A percentile compares a stretch with the other conserved stretches of the same genome.
phyloP scores from a whole-genome alignment of 2,888 invertebrate genomes.

The Lasioglossum villosulum region DNA sequence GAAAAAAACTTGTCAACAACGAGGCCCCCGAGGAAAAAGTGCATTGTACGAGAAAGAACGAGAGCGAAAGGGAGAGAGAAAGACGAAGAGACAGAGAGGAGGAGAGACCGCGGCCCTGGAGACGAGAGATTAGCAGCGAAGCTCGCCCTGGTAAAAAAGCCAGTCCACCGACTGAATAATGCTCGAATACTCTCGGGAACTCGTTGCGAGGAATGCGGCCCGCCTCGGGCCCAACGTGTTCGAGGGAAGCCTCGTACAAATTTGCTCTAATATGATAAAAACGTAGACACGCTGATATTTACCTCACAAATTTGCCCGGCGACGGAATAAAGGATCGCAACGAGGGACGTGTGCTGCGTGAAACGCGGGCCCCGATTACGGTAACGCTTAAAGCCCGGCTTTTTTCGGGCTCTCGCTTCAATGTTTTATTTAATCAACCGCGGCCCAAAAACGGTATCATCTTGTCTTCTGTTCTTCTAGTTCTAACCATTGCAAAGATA shows the following conservation, averaged over 20 bases:
- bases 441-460: background rate
- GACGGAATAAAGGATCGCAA: slow-evolving; percentile 33
- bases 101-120: slow-evolving; percentile 45
- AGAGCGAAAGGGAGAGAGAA: background rate
- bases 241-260: slow-evolving; percentile 61
- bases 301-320: slow-evolving; percentile 47
- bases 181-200: slow-evolving; percentile 52
- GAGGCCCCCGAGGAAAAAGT: slow-evolving; percentile 72
- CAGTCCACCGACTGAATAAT: slow-evolving; percentile 71
- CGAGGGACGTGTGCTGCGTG: slow-evolving; percentile 23
- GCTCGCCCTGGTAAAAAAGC: slow-evolving; percentile 66
- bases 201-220: slow-evolving; percentile 72
- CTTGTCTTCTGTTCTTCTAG: background rate
- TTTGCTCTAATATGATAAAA: slow-evolving; percentile 65
- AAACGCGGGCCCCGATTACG: slow-evolving; percentile 9
- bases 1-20: slow-evolving; percentile 76
- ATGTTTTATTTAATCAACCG: background rate
- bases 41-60: slow-evolving; percentile 66
- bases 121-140: slow-evolving; percentile 75
- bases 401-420: background rate
- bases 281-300: slow-evolving; percentile 48
- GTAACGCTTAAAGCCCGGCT: background rate
- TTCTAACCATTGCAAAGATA: background rate
- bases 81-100: background rate
- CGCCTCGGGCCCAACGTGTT: slow-evolving; percentile 62